Conservation (phyloP, 2,888 invertebrate species). For the Erpobdella octoculata region DNA sequence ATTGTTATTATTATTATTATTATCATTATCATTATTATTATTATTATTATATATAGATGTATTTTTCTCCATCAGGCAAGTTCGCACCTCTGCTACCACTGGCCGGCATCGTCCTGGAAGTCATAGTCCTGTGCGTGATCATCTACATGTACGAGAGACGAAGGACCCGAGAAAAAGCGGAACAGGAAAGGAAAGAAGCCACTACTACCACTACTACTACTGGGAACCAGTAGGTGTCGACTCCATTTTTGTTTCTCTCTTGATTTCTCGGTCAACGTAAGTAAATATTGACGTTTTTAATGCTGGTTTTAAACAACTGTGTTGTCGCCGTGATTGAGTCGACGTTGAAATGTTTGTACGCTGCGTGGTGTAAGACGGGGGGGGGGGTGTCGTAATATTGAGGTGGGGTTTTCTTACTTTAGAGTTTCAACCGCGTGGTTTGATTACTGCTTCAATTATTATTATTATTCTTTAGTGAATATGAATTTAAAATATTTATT, state of each 20-base stretch:
- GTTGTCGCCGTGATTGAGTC: too few relatives aligned
- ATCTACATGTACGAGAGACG: slow-evolving; percentile 27
- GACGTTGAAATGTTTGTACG: too few relatives aligned
- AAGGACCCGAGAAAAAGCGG: not conserved
- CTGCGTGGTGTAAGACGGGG: too few relatives aligned
- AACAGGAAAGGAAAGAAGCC: slow-evolving; percentile 19
- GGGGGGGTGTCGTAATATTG: too few relatives aligned
- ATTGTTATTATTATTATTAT: not conserved
- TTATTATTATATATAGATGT: not conserved
- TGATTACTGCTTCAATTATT: not conserved
- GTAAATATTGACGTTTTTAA: not conserved
- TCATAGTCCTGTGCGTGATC: slow-evolving; percentile 21
- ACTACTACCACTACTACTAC: too few relatives aligned
- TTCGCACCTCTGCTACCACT: slow-evolving; percentile 25
- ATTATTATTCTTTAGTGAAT: not conserved
- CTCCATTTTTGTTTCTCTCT: not conserved
- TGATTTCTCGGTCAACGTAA: not conserved
- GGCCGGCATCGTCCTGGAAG: slow-evolving; percentile 19
- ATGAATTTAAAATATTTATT: not conserved
- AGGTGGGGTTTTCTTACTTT: too few relatives aligned
- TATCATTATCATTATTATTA: not conserved
- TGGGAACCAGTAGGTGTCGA: not conserved
- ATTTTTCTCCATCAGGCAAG: slow-evolving; percentile 15
- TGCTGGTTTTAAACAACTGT: too few relatives aligned
- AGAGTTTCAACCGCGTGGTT: not conserved